A percentile compares a stretch with the other conserved stretches of the same genome.
Evolutionary conservation across 2,797 vertebrate species (phyloP).

Genomic region (Lepilemur ruficaudatus): DNA sequence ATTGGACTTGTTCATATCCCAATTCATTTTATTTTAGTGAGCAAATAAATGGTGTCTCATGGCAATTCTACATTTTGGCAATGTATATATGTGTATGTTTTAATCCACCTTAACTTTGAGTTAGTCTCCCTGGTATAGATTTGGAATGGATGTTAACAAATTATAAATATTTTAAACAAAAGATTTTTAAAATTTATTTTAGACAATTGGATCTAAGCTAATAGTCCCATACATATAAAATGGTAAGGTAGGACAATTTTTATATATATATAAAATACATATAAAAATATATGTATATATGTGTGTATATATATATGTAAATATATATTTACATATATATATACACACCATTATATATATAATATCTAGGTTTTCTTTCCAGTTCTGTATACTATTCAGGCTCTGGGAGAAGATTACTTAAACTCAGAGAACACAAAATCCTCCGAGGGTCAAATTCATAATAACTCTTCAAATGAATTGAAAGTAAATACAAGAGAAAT

Average conservation of each 20-base stretch:
- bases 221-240: not conserved
- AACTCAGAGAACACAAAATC: not conserved
- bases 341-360: too few relatives aligned
- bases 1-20: not conserved
- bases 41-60: not conserved
- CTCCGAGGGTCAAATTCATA: not conserved
- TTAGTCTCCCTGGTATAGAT: not conserved
- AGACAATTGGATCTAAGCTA: not conserved
- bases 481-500: not conserved
- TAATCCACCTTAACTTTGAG: not conserved
- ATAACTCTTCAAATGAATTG: not conserved
- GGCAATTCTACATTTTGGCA: not conserved
- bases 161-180: constrained; percentile 1
- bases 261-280: too few relatives aligned
- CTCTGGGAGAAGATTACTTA: not conserved
- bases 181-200: not conserved
- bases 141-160: not conserved
- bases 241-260: not conserved
- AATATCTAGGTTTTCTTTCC: not conserved
- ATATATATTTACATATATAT: too few relatives aligned
- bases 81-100: not conserved
- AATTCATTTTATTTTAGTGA: not conserved
- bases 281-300: too few relatives aligned
- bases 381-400: not conserved
- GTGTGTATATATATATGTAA: too few relatives aligned